A percentile compares a stretch with the other conserved stretches of the same genome.
These are phyloP conservation scores for Sibirionetta formosa DNA, from an alignment of 2,797 vertebrate species.

Conservation along the genomic window DNA sequence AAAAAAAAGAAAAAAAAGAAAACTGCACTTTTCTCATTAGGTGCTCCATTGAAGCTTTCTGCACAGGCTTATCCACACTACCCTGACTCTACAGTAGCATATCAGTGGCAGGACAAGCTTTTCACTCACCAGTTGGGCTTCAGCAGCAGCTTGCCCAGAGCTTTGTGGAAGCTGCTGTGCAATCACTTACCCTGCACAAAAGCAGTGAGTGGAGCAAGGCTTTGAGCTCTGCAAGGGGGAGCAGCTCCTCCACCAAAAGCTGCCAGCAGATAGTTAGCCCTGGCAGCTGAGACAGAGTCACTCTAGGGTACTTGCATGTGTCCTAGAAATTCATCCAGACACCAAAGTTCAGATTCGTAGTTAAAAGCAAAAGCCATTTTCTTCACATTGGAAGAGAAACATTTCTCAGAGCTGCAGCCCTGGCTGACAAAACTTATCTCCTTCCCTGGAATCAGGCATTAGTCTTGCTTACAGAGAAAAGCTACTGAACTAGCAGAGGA, in stretches of 20 bases:
- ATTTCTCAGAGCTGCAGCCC: neutral
- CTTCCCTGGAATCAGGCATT: neutral
- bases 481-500: neutral
- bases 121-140: neutral
- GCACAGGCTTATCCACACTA: neutral
- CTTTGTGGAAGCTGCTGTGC: neutral
- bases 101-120: fast-evolving
- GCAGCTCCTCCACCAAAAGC: neutral
- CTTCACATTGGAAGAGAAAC: neutral
- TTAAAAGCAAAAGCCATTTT: neutral
- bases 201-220: neutral
- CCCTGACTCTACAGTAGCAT: neutral
- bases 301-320: fast-evolving
- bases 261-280: neutral
- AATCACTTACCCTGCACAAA: neutral
- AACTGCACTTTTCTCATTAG: neutral
- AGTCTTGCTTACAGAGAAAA: neutral
- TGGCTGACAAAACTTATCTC: neutral
- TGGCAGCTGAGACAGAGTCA: neutral
- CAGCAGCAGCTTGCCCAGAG: neutral
- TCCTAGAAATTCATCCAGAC: neutral
- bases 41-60: neutral
- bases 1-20: neutral
- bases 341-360: neutral
- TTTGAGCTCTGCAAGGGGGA: neutral